Conservation (phyloP, 2,888 invertebrate genomes). For the Diploptera punctata region DNA sequence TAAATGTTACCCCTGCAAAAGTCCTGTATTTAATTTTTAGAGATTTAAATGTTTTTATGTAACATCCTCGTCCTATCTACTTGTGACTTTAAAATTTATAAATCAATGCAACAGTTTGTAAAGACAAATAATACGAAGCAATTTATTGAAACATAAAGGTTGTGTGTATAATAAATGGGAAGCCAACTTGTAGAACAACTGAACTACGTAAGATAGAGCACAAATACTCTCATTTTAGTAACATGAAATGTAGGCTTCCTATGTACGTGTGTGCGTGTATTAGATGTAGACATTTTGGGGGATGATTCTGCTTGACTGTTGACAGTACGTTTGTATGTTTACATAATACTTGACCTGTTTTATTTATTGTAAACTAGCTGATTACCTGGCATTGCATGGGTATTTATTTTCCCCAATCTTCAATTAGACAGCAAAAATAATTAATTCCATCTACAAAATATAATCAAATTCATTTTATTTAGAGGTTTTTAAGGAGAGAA, state of each 20-base stretch:
- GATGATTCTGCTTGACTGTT: no score
- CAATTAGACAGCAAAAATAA: no score
- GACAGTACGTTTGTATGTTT: no score
- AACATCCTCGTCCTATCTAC: slow-evolving; percentile 31
- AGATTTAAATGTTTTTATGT: slow-evolving; percentile 22
- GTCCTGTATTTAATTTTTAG: neutral
- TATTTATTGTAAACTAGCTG: no score
- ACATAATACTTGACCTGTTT: neutral
- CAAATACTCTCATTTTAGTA: slow-evolving; percentile 10
- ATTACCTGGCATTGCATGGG: no score
- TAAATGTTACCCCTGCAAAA: no score
- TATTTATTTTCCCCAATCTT: no score
- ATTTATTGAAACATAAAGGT: slow-evolving; percentile 24
- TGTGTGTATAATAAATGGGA: slow-evolving; percentile 11
- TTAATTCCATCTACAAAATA: no score
- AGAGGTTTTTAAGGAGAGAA: no score
- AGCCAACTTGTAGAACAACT: neutral
- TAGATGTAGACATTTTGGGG: slow-evolving; percentile 18
- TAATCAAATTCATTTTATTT: no score
- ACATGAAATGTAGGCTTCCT: slow-evolving; percentile 4
- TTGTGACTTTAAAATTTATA: slow-evolving; percentile 31
- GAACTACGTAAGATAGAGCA: slow-evolving; percentile 23
- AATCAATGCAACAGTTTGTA: slow-evolving; percentile 34
- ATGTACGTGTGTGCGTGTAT: slow-evolving; percentile 12
- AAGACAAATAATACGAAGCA: slow-evolving; percentile 41